Base-by-base conservation (phyloP, 2,113 vertebrate genomes). In the Jaculus jaculus region DNA sequence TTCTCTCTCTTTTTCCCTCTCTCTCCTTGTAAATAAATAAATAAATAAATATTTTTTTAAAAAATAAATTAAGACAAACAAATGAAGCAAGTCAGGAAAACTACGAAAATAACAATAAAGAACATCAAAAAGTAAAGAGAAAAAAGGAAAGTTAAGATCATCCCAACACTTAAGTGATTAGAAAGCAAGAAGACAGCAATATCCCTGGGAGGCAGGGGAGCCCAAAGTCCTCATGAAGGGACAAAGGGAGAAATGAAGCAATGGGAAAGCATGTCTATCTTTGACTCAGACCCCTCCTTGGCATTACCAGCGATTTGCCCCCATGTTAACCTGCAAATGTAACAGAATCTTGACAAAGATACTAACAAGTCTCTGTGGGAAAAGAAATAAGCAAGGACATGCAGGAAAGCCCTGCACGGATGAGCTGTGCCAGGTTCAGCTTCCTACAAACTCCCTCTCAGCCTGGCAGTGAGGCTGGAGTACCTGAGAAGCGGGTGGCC, bases 251-350 rank as follows among this genome's bases (percentile, higher is more conserved):
- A 78, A 72, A 68, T 4, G 20, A 30, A 26, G 8, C 0, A 0
- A 2, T 17, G 37, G 80, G 15, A 60, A 47, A 32, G n/a, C 16
- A 5, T 21, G 15, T 30, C 3, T 5, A 0, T 18, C 39, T 58
- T 13, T 13, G 61, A 12, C 15, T 4, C 23, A 11, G 65, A 24
- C 47, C 16, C 5, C 84, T 66, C 17, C 54, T 54, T 12, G 10
- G 8, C 1, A 5, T 54, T 4, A 18, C 1, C 16, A 10, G 28
- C 11, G 13, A 16, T 10, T 15, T 39, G 47, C 26, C n/a, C 71
- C 34, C 0, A 0, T 2, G 0, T 7, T 34, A 32, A 37, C 3
- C 83, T 30, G 7, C 30, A 18, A 32, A 20, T 0, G 1, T 15
- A 8, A 42, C 85, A 82, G 85, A 87, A 74, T 23, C 20, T 26